Percentiles rank a stretch among this genome's conserved stretches.
phyloP scores from a whole-genome alignment of 2,888 invertebrate species.

The Athalia rosae region DNA sequence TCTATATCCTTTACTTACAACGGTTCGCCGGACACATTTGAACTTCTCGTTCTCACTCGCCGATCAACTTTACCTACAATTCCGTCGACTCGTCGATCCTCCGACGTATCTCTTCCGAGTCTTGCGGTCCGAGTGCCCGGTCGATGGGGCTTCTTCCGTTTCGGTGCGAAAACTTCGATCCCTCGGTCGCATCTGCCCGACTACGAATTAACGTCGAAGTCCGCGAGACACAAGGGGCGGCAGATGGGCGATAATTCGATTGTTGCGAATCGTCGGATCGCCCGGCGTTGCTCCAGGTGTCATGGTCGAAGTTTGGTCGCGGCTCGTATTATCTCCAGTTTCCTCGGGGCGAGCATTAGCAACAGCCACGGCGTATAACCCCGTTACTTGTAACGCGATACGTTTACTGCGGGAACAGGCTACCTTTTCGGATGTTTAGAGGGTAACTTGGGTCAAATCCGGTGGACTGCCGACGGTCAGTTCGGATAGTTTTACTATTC shows the following conservation, averaged over 20 bases:
- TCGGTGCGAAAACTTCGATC: constrained; percentile 21
- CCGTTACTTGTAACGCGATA: constrained; percentile 29
- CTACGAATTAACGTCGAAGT: constrained; percentile 22
- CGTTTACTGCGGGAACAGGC: not conserved
- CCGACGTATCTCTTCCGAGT: no score
- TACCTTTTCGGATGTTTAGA: not conserved
- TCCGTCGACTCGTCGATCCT: no score
- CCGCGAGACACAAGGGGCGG: constrained; percentile 2
- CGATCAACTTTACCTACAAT: not conserved
- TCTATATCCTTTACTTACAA: constrained; percentile 6
- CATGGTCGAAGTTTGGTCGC: not conserved
- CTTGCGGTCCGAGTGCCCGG: no score
- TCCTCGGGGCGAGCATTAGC: constrained; percentile 2
- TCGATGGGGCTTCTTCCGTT: not conserved
- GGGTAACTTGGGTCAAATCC: not conserved
- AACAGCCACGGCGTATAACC: not conserved
- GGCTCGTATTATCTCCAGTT: constrained; percentile 1
- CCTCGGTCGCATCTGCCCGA: constrained; percentile 8
- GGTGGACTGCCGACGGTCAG: not conserved
- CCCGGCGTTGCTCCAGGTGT: not conserved
- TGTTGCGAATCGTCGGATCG: constrained; percentile 25
- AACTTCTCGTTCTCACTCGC: not conserved
- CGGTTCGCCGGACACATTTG: constrained; percentile 37
- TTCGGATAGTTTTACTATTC: not conserved
- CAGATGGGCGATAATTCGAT: constrained; percentile 38